These are phyloP conservation scores for Drosophila kanapiae DNA, from an alignment of 1,140 invertebrate genomes.

Conservation along the genomic window DNA sequence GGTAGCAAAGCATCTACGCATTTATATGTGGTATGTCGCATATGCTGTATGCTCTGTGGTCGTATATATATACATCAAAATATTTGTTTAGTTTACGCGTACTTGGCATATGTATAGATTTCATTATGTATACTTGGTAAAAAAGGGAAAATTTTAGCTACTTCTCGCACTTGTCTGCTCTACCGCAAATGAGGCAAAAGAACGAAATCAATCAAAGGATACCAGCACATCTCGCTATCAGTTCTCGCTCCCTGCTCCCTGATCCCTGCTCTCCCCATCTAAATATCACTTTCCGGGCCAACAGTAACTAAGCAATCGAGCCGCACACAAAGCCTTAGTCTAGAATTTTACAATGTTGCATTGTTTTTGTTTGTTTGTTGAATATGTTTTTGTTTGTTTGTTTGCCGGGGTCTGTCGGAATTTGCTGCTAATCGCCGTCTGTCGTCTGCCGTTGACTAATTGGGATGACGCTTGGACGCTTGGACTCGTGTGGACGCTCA, in stretches of 20 bases:
- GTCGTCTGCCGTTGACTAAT: slow-evolving; percentile 52
- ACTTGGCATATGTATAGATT: slow-evolving; percentile 62
- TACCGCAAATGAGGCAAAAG: slow-evolving; percentile 62
- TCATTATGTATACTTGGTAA: slow-evolving; percentile 67
- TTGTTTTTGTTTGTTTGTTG: slow-evolving; percentile 52
- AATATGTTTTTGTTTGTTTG: slow-evolving; percentile 62
- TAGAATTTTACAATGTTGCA: slow-evolving; percentile 77
- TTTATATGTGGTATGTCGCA: slow-evolving; percentile 31
- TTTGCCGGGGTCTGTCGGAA: slow-evolving; percentile 6
- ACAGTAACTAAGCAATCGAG: slow-evolving; percentile 65
- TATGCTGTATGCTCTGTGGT: slow-evolving; percentile 24
- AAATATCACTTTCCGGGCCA: slow-evolving; percentile 70
- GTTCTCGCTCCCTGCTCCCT: slow-evolving; percentile 28
- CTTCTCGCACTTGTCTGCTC: slow-evolving; percentile 41
- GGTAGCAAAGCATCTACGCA: slow-evolving; percentile 33
- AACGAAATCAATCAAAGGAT: slow-evolving; percentile 70
- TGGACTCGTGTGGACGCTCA: slow-evolving; percentile 57
- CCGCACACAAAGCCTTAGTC: slow-evolving; percentile 72
- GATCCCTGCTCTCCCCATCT: slow-evolving; percentile 39
- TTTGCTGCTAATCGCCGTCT: slow-evolving; percentile 22
- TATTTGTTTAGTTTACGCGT: slow-evolving; percentile 61
- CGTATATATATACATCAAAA: slow-evolving; percentile 70
- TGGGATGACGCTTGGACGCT: slow-evolving; percentile 43
- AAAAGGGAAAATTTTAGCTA: slow-evolving; percentile 79
- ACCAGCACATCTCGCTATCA: slow-evolving; percentile 31